phyloP scores from a whole-genome alignment of 2,113 vertebrate species.

The Micronisus gabar region DNA sequence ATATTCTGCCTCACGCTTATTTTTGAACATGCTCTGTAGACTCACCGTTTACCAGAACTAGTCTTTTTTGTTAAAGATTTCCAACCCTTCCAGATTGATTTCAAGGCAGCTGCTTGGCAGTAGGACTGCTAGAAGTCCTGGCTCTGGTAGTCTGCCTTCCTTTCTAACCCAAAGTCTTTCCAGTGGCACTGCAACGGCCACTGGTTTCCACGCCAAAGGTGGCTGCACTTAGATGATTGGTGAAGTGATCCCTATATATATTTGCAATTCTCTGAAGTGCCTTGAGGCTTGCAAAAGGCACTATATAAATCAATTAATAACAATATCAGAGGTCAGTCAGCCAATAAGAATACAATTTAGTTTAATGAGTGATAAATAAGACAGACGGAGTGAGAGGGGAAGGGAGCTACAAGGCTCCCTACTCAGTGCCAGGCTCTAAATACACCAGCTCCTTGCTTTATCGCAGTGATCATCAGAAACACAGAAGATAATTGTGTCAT shows the following conservation, averaged over 20 bases:
- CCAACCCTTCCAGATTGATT: not conserved
- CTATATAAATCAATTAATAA: constrained; percentile 69
- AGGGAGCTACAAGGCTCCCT: constrained; percentile 6
- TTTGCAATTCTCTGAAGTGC: constrained; percentile 38
- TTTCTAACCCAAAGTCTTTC: not conserved
- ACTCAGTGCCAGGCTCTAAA: not conserved
- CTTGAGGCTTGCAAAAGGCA: constrained; percentile 59
- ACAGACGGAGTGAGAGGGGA: constrained; percentile 48
- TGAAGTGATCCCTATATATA: constrained; percentile 38
- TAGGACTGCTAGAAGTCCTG: not conserved
- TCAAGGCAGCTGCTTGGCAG: not conserved
- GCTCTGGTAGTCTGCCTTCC: not conserved
- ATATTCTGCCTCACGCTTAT: not conserved
- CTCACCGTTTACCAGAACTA: not conserved
- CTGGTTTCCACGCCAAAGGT: not conserved
- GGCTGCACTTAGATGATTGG: not conserved
- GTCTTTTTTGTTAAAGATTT: not conserved
- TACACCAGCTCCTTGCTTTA: not conserved
- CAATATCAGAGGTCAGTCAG: constrained; percentile 69
- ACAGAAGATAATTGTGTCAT: constrained; percentile 26
- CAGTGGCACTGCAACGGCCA: not conserved
- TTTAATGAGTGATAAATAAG: constrained; percentile 73
- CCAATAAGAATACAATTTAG: constrained; percentile 73
- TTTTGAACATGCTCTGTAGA: not conserved
- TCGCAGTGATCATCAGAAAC: constrained; percentile 36